Base-by-base conservation (phyloP, 2,888 invertebrate species). In the Cylindroiulus punctatus region DNA sequence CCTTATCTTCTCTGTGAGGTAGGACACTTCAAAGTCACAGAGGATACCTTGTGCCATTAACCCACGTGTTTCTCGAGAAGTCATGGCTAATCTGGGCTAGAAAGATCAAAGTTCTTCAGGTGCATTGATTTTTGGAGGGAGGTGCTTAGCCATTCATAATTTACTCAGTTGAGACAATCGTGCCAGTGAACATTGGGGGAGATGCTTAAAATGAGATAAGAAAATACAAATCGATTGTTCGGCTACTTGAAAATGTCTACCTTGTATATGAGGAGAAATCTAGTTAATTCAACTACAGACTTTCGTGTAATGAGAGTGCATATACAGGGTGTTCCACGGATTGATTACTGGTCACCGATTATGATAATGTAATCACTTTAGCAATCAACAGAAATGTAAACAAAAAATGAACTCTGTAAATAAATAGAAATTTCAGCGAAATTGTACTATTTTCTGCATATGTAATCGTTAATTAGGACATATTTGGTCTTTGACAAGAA, bases 31-130 rank as follows among this genome's bases (percentile, higher is more conserved):
- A 65, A 65, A 65, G 65, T 65, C 65, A 65, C 26, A 26, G 65
- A 65, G 65, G 26, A 12, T 65, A 26, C 26, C 65, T 65, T 1
- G 65, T 65, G 65, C 65, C 65, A 26, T 65, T 65, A 26, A 65
- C 65, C 65, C 65, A 65, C 26, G 10, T n/a, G 65, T 26, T 65
- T 65, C 26, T 22, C 2, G 12, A 12, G 26, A 65, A 40, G 4
- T 40, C 40, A 14, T 65, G 10, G 26, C 26, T 8, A 26, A 65
- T 26, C 26, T 26, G 26, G 65, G 26, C 65, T 65, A 65, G n/a
- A 26, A 65, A 65, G 30, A 10, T 65, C 65, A 65, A 14, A 65
- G 65, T 65, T 65, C 65, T 65, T 65, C 65, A 65, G 26, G 65
- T 65, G 65, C 65, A 65, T 65, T 26, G 26, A 12, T 12, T 65